Percentiles rank a stretch among this genome's conserved stretches.
Conservation (phyloP, 23 tunicate species). For the Halocynthia aurantium region DNA sequence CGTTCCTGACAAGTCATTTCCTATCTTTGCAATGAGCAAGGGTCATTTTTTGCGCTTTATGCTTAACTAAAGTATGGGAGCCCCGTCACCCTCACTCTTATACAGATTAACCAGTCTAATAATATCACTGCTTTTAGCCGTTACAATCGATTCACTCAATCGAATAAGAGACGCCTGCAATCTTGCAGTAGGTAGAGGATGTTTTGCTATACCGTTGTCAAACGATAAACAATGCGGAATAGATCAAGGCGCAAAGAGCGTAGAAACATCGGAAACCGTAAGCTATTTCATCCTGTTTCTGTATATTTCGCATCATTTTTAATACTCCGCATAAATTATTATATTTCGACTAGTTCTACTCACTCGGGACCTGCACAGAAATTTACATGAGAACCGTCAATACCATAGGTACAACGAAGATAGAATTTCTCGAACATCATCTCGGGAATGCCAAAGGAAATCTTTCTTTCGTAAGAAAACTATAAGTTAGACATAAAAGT, state of each 20-base stretch:
- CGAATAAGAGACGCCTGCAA: conserved; percentile 29
- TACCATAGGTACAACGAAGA: conserved; percentile 33
- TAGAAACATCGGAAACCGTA: conserved; percentile 37
- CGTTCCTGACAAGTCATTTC: too few relatives aligned
- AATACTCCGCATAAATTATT: neutral
- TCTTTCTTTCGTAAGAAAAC: conserved; percentile 27
- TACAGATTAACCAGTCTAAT: too few relatives aligned
- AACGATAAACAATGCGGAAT: conserved; percentile 55
- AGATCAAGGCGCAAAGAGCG: conserved; percentile 55
- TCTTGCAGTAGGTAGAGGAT: conserved; percentile 29
- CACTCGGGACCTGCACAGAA: conserved; percentile 54
- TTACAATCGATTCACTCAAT: conserved; percentile 22
- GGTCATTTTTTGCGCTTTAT: neutral
- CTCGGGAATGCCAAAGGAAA: conserved; percentile 43
- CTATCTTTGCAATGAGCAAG: too few relatives aligned
- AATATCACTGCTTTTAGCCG: conserved; percentile 5
- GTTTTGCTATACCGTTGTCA: conserved; percentile 40
- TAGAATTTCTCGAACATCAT: conserved; percentile 47
- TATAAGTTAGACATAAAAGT: neutral
- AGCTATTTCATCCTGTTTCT: neutral
- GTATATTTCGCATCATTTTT: neutral
- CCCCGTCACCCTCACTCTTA: too few relatives aligned
- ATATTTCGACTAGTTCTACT: conserved; percentile 26
- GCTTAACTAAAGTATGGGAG: neutral
- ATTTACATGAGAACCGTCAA: conserved; percentile 44